Base-by-base conservation (phyloP, 30 jellyfish, hydroid and myxozoan genomes). In the Cassiopea xamachana region DNA sequence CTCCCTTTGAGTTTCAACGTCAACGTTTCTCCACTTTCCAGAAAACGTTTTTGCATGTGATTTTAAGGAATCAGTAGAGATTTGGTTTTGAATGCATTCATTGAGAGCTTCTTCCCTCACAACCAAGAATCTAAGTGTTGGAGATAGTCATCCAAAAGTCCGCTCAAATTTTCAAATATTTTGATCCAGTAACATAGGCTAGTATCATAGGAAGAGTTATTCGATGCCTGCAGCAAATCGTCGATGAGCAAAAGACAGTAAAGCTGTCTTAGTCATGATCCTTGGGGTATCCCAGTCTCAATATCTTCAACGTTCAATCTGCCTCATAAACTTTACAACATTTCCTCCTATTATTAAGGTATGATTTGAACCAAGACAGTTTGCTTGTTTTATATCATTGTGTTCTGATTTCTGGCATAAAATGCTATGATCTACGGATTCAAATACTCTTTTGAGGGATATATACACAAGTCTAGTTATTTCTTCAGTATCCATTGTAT, bases 401-500 rank as follows among this genome's bases (percentile, higher is more conserved):
- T 67, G 76, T 14, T 67, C 76, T 67, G 15, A 67, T 67, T 67
- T 67, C 76, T 67, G 76, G 76, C 76, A 12, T 67, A 12, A 19
- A 67, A 67, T 74, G 83, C 12, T 43, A 48, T 18, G 49, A 43
- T 74, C 70, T 2, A 74, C 67, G 67, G 83, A 5, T 5, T 74
- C 58, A 44, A 74, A 74, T 46, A 69, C 83, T 74, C 19, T 74
- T 74, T 46, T 45, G 83, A 45, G 67, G 83, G 8, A 71, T 4
- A 4, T 74, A 8, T 7, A 67, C 76, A 67, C 7, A 15, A 6
- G 76, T 19, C 15, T 7, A 14, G 89, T 84, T 51, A 84, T 69
- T 68, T 84, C 88, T 47, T 46, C 87, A 19, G 19, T 67, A 67
- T 19, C 76, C 76, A 2, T 67, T 67, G 76, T 19, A 67, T 67